A percentile compares a stretch with the other conserved stretches of the same genome.
These are phyloP conservation scores for Paedocypris sp. DNA, from an alignment of 2,113 vertebrate genomes.

Conservation along the genomic window DNA sequence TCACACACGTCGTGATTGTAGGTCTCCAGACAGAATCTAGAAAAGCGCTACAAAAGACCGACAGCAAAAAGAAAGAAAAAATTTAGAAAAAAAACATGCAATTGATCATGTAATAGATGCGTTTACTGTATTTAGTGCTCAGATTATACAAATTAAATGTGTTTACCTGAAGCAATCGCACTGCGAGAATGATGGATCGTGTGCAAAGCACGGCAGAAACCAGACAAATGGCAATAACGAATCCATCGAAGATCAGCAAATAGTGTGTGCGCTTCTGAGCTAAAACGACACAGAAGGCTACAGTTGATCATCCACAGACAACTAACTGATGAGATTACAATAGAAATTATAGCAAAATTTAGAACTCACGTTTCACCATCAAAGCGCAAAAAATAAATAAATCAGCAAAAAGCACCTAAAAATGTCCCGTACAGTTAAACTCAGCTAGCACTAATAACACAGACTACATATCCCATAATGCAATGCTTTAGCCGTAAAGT, in stretches of 20 bases:
- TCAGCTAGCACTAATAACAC: too few relatives aligned
- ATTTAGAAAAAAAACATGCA: not conserved
- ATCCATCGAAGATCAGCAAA: slow-evolving; percentile 76
- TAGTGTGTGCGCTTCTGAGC: slow-evolving; percentile 82
- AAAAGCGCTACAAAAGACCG: slow-evolving; percentile 69
- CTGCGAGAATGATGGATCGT: slow-evolving; percentile 80
- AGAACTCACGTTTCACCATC: too few relatives aligned
- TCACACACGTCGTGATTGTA: slow-evolving; percentile 67
- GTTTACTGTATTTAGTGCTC: too few relatives aligned
- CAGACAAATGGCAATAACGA: slow-evolving; percentile 78
- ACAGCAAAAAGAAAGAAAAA: not conserved
- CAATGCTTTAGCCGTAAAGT: too few relatives aligned
- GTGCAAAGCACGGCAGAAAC: slow-evolving; percentile 80
- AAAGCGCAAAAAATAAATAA: too few relatives aligned
- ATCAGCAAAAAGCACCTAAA: too few relatives aligned
- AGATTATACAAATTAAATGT: not conserved
- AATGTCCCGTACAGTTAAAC: too few relatives aligned
- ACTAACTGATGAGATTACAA: not conserved
- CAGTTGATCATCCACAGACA: not conserved
- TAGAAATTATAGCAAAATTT: not conserved
- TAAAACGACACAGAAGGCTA: slow-evolving; percentile 50
- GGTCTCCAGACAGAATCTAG: slow-evolving; percentile 70
- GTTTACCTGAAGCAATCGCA: slow-evolving; percentile 76
- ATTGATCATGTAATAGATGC: too few relatives aligned
- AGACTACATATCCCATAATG: too few relatives aligned